Conservation (phyloP, 2,797 vertebrate genomes). For the Chrysolophus pictus region DNA sequence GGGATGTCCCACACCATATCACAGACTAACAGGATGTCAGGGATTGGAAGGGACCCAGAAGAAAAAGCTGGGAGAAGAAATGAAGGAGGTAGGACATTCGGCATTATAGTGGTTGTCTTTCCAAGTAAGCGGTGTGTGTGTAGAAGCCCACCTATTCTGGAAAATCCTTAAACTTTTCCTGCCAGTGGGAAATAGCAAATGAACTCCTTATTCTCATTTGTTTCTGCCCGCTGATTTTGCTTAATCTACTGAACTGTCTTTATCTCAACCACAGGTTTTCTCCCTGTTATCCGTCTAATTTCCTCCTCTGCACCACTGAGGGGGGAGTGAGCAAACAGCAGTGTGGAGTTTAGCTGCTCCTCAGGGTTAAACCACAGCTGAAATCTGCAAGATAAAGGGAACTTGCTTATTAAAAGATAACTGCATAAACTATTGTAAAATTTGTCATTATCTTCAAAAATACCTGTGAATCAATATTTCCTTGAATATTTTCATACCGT, state of each 20-base stretch:
- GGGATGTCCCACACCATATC: background rate
- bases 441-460: background rate
- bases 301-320: background rate
- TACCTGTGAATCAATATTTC: background rate
- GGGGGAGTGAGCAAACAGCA: background rate
- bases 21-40: too few relatives aligned
- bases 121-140: background rate
- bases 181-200: background rate
- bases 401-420: background rate
- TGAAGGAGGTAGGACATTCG: background rate
- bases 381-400: background rate
- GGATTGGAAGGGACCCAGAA: too few relatives aligned
- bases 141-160: background rate
- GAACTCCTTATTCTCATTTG: background rate
- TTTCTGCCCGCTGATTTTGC: background rate
- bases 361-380: background rate
- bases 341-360: background rate
- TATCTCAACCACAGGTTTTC: background rate
- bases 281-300: background rate
- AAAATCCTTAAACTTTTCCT: background rate
- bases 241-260: background rate
- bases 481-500: background rate
- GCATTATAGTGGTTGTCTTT: background rate
- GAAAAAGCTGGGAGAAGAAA: background rate
- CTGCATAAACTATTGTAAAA: background rate